These are phyloP conservation scores for Enteromius treurensis DNA, from an alignment of 2,797 vertebrate genomes.

Conservation along the genomic window DNA sequence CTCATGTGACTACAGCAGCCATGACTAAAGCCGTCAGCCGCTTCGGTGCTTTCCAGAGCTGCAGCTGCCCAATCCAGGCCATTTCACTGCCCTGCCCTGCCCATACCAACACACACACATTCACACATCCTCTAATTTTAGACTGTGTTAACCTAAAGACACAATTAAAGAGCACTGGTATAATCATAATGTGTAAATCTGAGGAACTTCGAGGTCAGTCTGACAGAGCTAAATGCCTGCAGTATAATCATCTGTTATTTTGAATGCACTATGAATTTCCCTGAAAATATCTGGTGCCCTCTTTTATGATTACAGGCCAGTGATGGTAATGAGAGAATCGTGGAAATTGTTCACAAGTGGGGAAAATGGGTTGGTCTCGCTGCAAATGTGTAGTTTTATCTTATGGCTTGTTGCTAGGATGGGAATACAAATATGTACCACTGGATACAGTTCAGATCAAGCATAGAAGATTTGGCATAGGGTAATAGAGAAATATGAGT, in stretches of 20 bases:
- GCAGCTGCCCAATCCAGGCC: constrained; percentile 36
- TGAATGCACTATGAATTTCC: not conserved
- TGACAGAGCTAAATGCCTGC: constrained; percentile 7
- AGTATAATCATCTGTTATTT: constrained; percentile 34
- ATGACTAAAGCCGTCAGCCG: constrained; percentile 53
- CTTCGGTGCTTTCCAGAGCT: constrained; percentile 56
- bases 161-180: constrained; percentile 28
- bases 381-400: not conserved
- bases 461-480: not conserved
- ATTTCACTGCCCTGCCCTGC: constrained; percentile 29
- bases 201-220: constrained; percentile 15
- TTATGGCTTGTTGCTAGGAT: constrained; percentile 16
- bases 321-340: constrained; percentile 25
- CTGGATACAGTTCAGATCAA: constrained; percentile 3
- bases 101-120: constrained; percentile 16
- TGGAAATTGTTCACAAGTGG: constrained; percentile 8
- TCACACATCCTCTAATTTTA: constrained; percentile 30
- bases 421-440: not conserved
- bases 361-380: not conserved
- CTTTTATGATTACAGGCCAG: constrained; percentile 44
- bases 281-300: constrained; percentile 12
- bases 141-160: constrained; percentile 1
- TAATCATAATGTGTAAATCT: constrained; percentile 36
- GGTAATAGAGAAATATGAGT: not conserved
- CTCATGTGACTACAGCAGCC: constrained; percentile 50